Conservation (phyloP, 2,797 vertebrate genomes). For the Gymnocypris eckloni region DNA sequence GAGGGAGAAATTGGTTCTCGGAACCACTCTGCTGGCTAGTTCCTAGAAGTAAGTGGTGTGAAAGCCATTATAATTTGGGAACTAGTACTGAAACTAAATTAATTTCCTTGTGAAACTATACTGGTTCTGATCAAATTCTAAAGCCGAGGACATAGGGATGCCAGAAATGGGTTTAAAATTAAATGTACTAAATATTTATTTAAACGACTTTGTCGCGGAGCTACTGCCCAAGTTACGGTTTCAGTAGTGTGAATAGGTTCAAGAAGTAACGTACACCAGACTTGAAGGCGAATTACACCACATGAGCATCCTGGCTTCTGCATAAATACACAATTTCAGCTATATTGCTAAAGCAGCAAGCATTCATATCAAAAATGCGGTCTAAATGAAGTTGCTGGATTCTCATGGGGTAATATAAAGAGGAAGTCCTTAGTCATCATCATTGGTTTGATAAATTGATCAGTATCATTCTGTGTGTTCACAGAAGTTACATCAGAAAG, state of each 20-base stretch:
- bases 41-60: background rate
- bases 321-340: background rate
- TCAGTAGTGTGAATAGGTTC: background rate
- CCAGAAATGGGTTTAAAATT: background rate
- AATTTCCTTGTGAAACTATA: background rate
- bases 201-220: background rate
- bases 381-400: background rate
- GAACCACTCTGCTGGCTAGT: background rate
- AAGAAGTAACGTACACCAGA: background rate
- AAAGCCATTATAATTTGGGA: background rate
- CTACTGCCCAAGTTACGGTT: background rate
- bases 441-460: constrained; percentile 30
- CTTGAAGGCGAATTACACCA: background rate
- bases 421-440: constrained; percentile 15
- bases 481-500: constrained; percentile 22
- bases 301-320: background rate
- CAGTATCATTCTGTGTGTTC: constrained; percentile 1
- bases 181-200: background rate
- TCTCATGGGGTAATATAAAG: constrained; percentile 2
- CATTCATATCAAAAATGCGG: background rate
- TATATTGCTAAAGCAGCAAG: background rate
- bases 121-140: background rate
- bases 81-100: background rate
- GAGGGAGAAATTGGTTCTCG: background rate
- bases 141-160: background rate